Evolutionary conservation across 2,797 vertebrate genomes (phyloP), one percentile per base, ranked within the genome.

Genomic region (Taeniopygia guttata): DNA sequence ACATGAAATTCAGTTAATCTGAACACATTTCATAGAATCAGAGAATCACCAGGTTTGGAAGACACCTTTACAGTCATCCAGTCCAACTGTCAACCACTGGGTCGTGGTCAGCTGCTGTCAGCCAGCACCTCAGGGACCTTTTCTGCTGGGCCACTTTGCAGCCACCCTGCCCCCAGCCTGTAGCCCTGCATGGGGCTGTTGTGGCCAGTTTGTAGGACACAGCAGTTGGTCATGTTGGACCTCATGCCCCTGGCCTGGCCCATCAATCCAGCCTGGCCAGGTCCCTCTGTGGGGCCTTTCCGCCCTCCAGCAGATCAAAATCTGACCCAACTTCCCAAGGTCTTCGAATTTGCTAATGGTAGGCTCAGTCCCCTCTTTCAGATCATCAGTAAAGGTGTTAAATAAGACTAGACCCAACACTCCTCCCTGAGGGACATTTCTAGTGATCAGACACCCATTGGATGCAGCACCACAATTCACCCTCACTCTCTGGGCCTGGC

Each of bases 161-260:
- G 48, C 11, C 8, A 10, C 72, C 56, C 29, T 45, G 20, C 5
- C 49, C 12, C 17, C 56, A 63, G 49, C 19, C 63, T 30, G 23
- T 1, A 5, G 23, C 4, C 1, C 43, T 56, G 29, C 29, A 4
- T 5, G 25, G 17, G 16, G 20, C 1, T 55, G 25, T 6, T 34
- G 38, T 40, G 38, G 38, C 11, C 38, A 40, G 5, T 40, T 40
- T 4, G 56, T 2, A 56, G 49, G 16, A 43, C 36, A 12, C 12
- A 32, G 70, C 5, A 56, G 1, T 2, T 49, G 43, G 32, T 26
- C 23, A 21, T 8, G 49, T 5, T 56, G 49, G 36, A 51, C 51
- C 3, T 51, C 38, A 7, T 30, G 36, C 2, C 13, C 3, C 1
- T 56, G 13, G 4, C 51, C 43, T 55, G 51, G 20, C 30, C 20